Percentiles rank a stretch among this genome's conserved stretches.
Conservation (phyloP, 2,113 vertebrate genomes). For the Tauraco erythrolophus region DNA sequence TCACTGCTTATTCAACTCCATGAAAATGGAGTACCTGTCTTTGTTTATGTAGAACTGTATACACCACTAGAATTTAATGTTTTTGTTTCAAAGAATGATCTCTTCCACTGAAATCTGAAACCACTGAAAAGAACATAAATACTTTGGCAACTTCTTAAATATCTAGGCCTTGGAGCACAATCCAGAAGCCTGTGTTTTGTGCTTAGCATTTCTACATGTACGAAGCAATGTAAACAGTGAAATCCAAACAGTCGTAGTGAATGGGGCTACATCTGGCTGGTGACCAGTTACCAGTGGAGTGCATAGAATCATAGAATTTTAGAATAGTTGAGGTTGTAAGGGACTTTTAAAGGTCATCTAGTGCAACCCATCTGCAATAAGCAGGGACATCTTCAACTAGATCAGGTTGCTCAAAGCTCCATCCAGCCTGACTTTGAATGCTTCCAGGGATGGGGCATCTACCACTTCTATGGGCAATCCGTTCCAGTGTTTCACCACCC, state of each 20-base stretch:
- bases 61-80: background rate
- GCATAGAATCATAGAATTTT: background rate
- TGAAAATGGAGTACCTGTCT: background rate
- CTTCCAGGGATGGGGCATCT: no score
- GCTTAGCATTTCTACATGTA: background rate
- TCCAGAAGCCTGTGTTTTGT: background rate
- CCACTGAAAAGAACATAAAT: background rate
- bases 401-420: no score
- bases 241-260: background rate
- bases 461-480: no score
- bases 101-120: background rate
- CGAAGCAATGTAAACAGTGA: background rate
- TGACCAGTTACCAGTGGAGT: background rate
- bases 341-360: no score
- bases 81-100: background rate
- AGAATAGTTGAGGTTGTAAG: no score
- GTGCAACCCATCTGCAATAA: no score
- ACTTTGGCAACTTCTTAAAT: background rate
- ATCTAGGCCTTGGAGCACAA: background rate
- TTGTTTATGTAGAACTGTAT: background rate
- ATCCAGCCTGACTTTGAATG: no score
- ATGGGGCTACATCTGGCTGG: background rate
- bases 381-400: no score
- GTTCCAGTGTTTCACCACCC: no score
- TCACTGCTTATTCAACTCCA: background rate